phyloP scores from a whole-genome alignment of 2,888 invertebrate species.

The Nomada fucata region DNA sequence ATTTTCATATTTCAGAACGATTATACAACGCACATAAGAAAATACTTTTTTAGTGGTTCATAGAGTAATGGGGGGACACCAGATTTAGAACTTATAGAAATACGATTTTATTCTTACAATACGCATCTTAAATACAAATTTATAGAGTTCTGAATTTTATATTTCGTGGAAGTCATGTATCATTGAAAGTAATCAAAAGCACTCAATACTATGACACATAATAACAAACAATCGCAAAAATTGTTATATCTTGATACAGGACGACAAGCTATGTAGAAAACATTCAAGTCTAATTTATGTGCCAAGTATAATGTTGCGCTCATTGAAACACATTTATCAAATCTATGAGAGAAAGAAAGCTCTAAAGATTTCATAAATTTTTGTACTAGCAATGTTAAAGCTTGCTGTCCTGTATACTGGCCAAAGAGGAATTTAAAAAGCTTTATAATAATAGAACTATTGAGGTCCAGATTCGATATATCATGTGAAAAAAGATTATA shows the following conservation, averaged over 20 bases:
- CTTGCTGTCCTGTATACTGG: constrained; percentile 69
- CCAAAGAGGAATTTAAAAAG: constrained; percentile 69
- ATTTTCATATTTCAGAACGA: constrained; percentile 75
- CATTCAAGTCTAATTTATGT: constrained; percentile 6
- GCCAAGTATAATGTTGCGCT: constrained; percentile 1
- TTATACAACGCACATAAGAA: constrained; percentile 52
- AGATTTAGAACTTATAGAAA: constrained; percentile 79
- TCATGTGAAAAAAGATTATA: constrained; percentile 39
- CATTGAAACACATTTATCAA: constrained; percentile 25
- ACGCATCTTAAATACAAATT: constrained; percentile 77
- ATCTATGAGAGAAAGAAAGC: constrained; percentile 7
- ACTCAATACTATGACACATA: constrained; percentile 55
- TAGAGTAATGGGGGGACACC: constrained; percentile 66
- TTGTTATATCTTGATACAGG: constrained; percentile 61
- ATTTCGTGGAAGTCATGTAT: constrained; percentile 59
- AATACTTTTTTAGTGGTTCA: constrained; percentile 42
- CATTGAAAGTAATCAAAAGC: constrained; percentile 58
- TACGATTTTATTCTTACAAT: constrained; percentile 79
- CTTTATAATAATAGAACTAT: constrained; percentile 46
- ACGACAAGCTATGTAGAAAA: constrained; percentile 66
- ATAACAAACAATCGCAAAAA: constrained; percentile 62
- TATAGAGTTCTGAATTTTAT: constrained; percentile 51
- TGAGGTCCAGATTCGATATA: constrained; percentile 40
- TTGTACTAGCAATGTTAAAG: constrained; percentile 51
- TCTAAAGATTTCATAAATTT: constrained; percentile 26